Conservation (phyloP, 2,113 vertebrate genomes). For the Pteropus alecto region DNA sequence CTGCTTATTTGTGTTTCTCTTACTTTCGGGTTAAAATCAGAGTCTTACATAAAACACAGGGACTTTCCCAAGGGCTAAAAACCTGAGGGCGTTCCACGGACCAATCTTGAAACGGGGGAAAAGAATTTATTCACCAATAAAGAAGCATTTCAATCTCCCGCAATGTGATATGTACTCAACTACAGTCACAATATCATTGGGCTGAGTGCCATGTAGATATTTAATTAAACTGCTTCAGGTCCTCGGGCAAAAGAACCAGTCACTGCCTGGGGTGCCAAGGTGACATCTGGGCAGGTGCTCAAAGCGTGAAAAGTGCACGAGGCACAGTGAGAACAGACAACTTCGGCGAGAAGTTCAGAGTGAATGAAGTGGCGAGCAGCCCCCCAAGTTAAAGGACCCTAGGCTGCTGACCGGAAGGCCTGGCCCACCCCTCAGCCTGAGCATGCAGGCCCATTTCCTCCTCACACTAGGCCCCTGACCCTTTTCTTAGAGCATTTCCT, state of each 20-base stretch:
- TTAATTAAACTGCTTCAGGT: neutral
- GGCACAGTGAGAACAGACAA: neutral
- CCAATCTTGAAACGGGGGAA: neutral
- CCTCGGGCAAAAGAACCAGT: neutral
- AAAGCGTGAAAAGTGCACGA: rapidly evolving
- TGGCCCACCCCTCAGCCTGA: no score
- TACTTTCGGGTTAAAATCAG: neutral
- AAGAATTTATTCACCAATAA: neutral
- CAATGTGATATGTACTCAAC: neutral
- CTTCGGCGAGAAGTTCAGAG: neutral
- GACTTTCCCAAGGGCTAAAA: neutral
- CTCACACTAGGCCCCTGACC: neutral
- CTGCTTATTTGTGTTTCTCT: neutral
- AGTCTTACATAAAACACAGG: neutral
- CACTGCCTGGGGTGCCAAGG: neutral
- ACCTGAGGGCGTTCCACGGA: neutral
- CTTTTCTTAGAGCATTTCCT: neutral
- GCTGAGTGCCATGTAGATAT: neutral
- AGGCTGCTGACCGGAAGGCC: no score
- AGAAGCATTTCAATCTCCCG: neutral
- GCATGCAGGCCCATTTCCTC: neutral
- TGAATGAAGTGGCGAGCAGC: neutral
- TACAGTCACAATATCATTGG: neutral
- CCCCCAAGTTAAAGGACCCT: rapidly evolving
- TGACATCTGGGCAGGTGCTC: neutral